phyloP scores from a whole-genome alignment of 1,140 invertebrate genomes.

The Drosophila repleta region DNA sequence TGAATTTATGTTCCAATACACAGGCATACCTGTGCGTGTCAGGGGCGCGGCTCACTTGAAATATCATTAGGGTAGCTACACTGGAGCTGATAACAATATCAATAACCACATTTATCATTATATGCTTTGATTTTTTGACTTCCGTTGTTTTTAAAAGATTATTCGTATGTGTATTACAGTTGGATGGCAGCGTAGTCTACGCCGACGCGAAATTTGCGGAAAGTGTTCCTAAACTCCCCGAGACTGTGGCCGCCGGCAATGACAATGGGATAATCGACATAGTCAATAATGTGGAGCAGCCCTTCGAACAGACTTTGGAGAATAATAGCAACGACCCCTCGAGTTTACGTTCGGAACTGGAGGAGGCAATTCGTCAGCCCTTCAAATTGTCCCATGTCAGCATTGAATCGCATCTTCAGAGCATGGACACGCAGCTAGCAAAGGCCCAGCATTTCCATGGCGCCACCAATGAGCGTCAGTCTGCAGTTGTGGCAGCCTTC shows the following conservation, averaged over 20 bases:
- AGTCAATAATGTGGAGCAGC: conserved; percentile 59
- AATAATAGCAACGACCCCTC: conserved; percentile 4
- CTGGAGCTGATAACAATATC: conserved; percentile 22
- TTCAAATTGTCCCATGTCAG: conserved; percentile 39
- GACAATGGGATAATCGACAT: conserved; percentile 51
- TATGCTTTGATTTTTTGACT: conserved; percentile 25
- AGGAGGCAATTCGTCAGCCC: conserved; percentile 55
- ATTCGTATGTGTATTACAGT: conserved; percentile 28
- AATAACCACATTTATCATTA: conserved; percentile 13
- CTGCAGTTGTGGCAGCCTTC: conserved; percentile 93
- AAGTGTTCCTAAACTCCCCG: conserved; percentile 58
- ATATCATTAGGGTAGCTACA: conserved; percentile 6
- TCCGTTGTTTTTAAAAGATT: not conserved
- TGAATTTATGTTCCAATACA: conserved; percentile 8
- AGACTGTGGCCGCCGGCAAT: conserved; percentile 37
- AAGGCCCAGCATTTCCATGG: conserved; percentile 85
- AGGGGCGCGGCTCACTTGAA: conserved; percentile 23
- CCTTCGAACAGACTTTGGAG: conserved; percentile 27
- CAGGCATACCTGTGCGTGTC: not conserved
- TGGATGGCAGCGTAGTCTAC: conserved; percentile 42
- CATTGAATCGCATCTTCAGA: conserved; percentile 60
- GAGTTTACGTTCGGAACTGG: conserved; percentile 35
- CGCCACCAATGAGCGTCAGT: conserved; percentile 91
- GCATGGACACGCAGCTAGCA: conserved; percentile 50
- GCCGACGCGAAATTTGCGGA: conserved; percentile 53